Evolutionary conservation across 2,797 vertebrate species (phyloP), one percentile per base, ranked within the genome.

Genomic region (Takifugu ocellatus): DNA sequence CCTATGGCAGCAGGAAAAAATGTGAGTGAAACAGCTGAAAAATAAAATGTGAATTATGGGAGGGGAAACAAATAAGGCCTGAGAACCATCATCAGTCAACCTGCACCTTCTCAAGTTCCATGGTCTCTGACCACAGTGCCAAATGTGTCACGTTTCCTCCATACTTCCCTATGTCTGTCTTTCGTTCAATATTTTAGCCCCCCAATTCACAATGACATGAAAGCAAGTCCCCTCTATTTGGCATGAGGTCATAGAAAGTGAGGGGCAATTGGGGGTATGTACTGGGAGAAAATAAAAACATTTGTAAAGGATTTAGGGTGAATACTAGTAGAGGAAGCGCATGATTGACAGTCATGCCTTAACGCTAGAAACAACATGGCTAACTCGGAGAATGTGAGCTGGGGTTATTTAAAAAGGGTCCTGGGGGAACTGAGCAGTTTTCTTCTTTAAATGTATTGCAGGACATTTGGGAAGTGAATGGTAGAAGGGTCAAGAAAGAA

Each of bases 341-440:
- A 61, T 84, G 82, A 81, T 57, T 81, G 83, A 81, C 84, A 82
- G 83, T 65, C 58, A 63, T 25, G 57, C 53, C 29, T 56, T 72
- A 71, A 68, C 68, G 75, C 67, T 75, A 70, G 65, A 71, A 68
- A 70, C 61, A 81, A 74, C 61, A 74, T 1, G 1, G 63, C 52
- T 59, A 80, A 71, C 59, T 57, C 59, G 53, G 58, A 73, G 66
- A 78, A 52, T 46, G 46, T 43, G 59, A 72, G 67, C 52, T 27
- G 57, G 64, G 65, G 63, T 68, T 79, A 72, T 82, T 79, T 63
- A 74, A 63, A 57, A 69, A 80, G 70, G 65, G 51, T 66, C 68
- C 44, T 36, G 51, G 58, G 54, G 63, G 70, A 25, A 49, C 12
- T 42, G 49, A 72, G 49, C 48, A 26, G 33, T 51, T 17, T 71